Conservation (phyloP, 2,888 invertebrate species). For the Thumatha senex region DNA sequence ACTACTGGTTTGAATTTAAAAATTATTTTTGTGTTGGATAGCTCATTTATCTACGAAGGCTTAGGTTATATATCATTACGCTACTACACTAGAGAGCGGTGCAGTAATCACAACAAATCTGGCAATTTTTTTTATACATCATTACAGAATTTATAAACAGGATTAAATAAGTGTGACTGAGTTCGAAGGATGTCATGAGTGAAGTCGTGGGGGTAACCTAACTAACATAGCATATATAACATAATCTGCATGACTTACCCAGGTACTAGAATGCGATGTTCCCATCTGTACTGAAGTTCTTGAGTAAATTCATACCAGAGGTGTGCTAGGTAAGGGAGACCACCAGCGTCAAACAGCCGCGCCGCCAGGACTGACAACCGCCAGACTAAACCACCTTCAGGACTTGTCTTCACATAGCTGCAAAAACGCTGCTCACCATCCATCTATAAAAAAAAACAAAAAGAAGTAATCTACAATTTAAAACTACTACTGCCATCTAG, state of each 20-base stretch:
- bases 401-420: slow-evolving; percentile 89
- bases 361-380: slow-evolving; percentile 90
- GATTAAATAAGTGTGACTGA: too few species aligned
- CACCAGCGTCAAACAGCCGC: slow-evolving; percentile 89
- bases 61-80: too few species aligned
- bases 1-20: too few species aligned
- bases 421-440: slow-evolving; percentile 71
- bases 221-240: too few species aligned
- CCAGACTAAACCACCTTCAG: slow-evolving; percentile 90
- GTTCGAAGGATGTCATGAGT: too few species aligned
- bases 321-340: slow-evolving; percentile 92
- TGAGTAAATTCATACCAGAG: slow-evolving; percentile 97
- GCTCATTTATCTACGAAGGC: too few species aligned
- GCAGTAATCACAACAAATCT: too few species aligned
- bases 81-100: too few species aligned
- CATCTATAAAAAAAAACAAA: slow-evolving; percentile 68
- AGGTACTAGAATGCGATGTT: slow-evolving; percentile 89
- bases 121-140: too few species aligned
- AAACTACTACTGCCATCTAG: slow-evolving; percentile 24
- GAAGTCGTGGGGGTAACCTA: too few species aligned
- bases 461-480: not conserved
- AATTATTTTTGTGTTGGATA: too few species aligned
- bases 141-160: too few species aligned
- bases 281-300: slow-evolving; percentile 95
- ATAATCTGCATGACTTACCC: slow-evolving; percentile 88